Percentiles rank a stretch among this genome's conserved stretches.
Conservation (phyloP, 2,797 vertebrate genomes). For the Amphiprion clarkii region DNA sequence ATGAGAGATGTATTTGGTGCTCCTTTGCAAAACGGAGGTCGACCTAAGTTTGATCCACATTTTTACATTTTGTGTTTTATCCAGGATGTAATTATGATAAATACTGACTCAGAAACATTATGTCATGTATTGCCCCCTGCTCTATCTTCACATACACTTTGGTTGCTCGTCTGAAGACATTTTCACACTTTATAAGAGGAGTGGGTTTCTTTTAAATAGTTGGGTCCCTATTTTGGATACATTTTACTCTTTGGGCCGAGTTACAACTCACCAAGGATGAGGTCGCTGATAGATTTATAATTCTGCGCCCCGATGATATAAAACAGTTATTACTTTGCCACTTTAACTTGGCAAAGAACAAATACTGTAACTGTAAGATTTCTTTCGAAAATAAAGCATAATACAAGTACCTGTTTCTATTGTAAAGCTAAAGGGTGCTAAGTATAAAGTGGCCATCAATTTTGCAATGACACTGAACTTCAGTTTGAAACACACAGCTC, state of each 20-base stretch:
- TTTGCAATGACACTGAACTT: constrained; percentile 10
- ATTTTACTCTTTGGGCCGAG: constrained; percentile 20
- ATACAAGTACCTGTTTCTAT: constrained; percentile 2
- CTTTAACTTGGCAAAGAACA: constrained; percentile 4
- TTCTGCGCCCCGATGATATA: not conserved
- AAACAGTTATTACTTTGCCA: constrained; percentile 18
- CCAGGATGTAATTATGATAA: constrained; percentile 13
- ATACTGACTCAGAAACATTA: constrained; percentile 30
- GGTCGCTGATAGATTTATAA: not conserved
- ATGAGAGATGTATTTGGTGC: not conserved
- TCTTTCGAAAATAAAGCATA: constrained; percentile 24
- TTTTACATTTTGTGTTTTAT: constrained; percentile 27
- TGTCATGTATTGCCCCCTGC: not conserved
- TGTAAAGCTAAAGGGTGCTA: not conserved
- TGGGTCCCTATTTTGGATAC: constrained; percentile 26
- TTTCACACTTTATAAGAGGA: constrained; percentile 5
- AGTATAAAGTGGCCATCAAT: constrained; percentile 18
- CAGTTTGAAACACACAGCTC: constrained; percentile 15
- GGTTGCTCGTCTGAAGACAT: constrained; percentile 2
- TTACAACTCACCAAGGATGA: constrained; percentile 25
- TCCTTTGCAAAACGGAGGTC: constrained; percentile 9
- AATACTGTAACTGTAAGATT: not conserved
- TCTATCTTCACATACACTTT: constrained; percentile 14
- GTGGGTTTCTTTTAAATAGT: constrained; percentile 19
- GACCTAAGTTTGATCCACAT: not conserved